Evolutionary conservation across 2,113 vertebrate genomes (phyloP), one percentile per base, ranked within the genome.

Genomic region (Holacanthus passer): DNA sequence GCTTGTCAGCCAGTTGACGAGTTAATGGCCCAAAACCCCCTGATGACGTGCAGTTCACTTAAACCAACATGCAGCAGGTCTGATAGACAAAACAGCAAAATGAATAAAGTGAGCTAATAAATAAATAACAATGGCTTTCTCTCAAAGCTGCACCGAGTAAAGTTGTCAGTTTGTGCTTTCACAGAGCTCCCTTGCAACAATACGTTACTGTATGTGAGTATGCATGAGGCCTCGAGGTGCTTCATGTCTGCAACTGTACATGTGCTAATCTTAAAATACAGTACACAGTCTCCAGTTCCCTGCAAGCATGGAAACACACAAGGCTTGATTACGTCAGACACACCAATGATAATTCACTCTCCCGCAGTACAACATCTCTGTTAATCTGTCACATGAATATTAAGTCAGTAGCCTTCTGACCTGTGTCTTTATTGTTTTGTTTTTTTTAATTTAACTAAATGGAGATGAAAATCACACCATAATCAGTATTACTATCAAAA

Each of bases 121-220:
- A 88, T 80, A 86, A 73, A 66, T 52, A 79, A 70, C 48, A 63
- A 67, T 72, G 39, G n/a, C 17, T 65, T 72, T 80, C 37, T 41
- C 63, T 87, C 67, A 66, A 71, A 81, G 82, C 87, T 86, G 72
- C 74, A 83, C 56, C 7, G 1, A 62, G 73, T 32, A 1, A 62
- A 53, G 31, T 55, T 32, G 45, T 77, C 67, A 37, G 27, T 77
- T 90, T 91, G 90, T 93, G 93, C 92, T 92, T 91, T 87, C 52
- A 32, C 19, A 53, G 64, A 79, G 48, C 60, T 82, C 50, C 52
- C 47, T 31, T 43, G 47, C 45, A 89, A 74, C 87, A 55, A 77
- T 14, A 47, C 13, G 20, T 68, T 47, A 59, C 41, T 27, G 52
- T 56, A 55, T 24, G 71, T 75, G 79, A 79, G 70, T 27, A 17